These are phyloP conservation scores for Pseudobourletiella spinata DNA, from an alignment of 1,140 invertebrate genomes.

Conservation along the genomic window DNA sequence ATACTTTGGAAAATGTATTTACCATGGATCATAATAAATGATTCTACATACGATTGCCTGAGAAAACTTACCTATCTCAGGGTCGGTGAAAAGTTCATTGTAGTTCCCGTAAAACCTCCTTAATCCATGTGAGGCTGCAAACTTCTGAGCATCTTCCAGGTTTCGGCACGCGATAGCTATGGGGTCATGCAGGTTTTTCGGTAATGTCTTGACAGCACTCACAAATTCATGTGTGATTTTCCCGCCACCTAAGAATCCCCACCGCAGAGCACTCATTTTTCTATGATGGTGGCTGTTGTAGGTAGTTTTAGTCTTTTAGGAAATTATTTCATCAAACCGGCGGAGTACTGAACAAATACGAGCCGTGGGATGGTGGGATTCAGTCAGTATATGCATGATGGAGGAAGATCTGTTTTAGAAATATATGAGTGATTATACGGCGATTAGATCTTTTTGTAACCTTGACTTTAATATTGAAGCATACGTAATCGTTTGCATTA, in stretches of 20 bases:
- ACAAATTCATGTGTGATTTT: conserved; percentile 68
- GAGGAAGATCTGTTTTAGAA: background rate
- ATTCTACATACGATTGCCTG: background rate
- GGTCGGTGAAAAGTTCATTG: conserved; percentile 60
- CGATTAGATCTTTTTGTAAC: no score
- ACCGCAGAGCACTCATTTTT: conserved; percentile 8
- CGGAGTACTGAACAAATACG: background rate
- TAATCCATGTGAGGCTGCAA: conserved; percentile 61
- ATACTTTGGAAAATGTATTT: no score
- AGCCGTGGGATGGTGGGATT: background rate
- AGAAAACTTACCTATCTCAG: conserved; percentile 49
- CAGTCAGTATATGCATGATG: no score
- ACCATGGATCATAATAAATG: no score
- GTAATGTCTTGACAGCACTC: conserved; percentile 55
- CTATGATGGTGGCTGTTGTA: background rate
- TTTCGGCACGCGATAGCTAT: conserved; percentile 64
- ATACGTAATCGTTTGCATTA: no score
- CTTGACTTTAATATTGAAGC: no score
- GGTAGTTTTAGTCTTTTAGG: no score
- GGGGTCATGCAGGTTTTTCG: conserved; percentile 55
- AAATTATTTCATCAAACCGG: no score
- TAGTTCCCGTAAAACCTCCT: conserved; percentile 62
- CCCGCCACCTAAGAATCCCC: conserved; percentile 31
- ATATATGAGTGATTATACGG: no score
- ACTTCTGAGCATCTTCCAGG: conserved; percentile 57